Conservation (phyloP, 2,113 vertebrate genomes). For the Microtus richardsoni region DNA sequence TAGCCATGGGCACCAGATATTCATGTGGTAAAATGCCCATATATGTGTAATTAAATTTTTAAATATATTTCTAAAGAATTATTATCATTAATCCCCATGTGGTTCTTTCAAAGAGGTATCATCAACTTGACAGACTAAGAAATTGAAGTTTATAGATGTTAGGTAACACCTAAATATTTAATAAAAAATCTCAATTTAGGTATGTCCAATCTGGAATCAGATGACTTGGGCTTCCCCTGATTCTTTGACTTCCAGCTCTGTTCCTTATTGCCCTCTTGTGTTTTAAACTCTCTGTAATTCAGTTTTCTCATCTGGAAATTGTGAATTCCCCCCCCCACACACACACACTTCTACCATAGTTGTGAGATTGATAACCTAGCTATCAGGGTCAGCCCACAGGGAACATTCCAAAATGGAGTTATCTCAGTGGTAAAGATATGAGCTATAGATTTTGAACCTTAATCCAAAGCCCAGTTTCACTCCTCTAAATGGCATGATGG, state of each 20-base stretch:
- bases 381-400: neutral
- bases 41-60: neutral
- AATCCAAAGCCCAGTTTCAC: conserved; percentile 49
- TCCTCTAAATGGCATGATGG: conserved; percentile 61
- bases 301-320: conserved; percentile 3
- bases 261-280: neutral
- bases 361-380: neutral
- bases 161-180: neutral
- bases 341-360: neutral
- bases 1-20: neutral
- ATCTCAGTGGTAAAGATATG: neutral
- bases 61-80: neutral
- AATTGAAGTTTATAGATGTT: neutral
- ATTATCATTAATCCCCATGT: neutral
- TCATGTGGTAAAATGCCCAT: neutral
- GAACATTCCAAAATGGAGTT: neutral
- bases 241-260: neutral
- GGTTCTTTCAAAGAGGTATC: neutral
- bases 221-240: neutral
- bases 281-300: neutral
- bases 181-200: neutral
- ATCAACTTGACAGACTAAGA: neutral
- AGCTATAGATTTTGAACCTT: conserved; percentile 6
- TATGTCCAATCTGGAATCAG: neutral
- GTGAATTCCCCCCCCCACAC: neutral